Conservation (phyloP, 2,797 vertebrate genomes). For the Trachurus trachurus region DNA sequence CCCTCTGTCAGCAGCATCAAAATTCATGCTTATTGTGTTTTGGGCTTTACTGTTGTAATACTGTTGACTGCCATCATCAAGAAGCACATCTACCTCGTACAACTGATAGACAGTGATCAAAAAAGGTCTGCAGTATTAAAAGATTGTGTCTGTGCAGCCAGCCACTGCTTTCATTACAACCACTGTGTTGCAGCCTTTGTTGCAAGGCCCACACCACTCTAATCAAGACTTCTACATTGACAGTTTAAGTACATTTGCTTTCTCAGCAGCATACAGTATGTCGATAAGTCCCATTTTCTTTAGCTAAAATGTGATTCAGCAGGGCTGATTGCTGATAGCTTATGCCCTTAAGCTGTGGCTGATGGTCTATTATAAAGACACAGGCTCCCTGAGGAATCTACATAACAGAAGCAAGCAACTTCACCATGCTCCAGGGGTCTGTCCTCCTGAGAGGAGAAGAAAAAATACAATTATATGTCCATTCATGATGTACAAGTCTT, state of each 20-base stretch:
- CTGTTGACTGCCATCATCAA: constrained; percentile 1
- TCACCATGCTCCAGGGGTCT: constrained; percentile 25
- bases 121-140: constrained; percentile 6
- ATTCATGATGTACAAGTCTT: constrained; percentile 30
- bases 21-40: background rate
- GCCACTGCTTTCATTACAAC: constrained; percentile 30
- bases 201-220: constrained; percentile 35
- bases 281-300: constrained; percentile 64
- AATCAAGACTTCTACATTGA: constrained; percentile 57
- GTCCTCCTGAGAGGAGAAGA: constrained; percentile 32
- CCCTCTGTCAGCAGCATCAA: background rate
- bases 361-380: constrained; percentile 61
- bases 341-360: constrained; percentile 46
- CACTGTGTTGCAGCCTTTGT: constrained; percentile 34
- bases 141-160: background rate
- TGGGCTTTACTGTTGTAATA: background rate
- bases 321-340: constrained; percentile 50
- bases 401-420: constrained; percentile 38
- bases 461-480: constrained; percentile 34
- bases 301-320: constrained; percentile 52
- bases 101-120: constrained; percentile 7
- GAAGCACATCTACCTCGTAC: background rate
- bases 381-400: constrained; percentile 43
- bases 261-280: constrained; percentile 59
- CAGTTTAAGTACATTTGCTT: constrained; percentile 65